Conservation (phyloP, 2,888 invertebrate genomes). For the Sesia bembeciformis region DNA sequence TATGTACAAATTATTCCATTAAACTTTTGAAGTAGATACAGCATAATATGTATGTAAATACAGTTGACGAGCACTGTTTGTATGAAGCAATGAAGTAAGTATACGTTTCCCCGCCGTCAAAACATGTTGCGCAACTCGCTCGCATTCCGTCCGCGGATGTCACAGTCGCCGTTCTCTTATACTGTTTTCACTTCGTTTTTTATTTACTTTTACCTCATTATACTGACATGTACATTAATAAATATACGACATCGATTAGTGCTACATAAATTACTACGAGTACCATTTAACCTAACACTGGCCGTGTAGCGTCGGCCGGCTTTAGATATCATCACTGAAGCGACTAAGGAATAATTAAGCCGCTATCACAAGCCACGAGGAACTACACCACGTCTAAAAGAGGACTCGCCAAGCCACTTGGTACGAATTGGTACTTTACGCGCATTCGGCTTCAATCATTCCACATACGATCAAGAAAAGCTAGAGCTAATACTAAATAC, state of each 20-base stretch:
- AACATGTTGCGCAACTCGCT: slow-evolving; percentile 56
- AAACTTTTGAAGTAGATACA: not conserved
- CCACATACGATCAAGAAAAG: too few species aligned
- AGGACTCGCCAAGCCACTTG: too few species aligned
- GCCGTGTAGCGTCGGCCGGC: too few species aligned
- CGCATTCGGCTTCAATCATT: too few species aligned
- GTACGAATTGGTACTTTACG: too few species aligned
- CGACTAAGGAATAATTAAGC: too few species aligned
- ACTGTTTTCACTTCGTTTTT: slow-evolving; percentile 16
- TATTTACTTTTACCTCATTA: not conserved
- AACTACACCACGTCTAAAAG: too few species aligned
- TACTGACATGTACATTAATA: not conserved
- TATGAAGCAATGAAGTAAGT: slow-evolving; percentile 8
- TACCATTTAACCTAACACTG: not conserved
- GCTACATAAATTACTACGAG: not conserved
- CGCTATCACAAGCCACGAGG: too few species aligned
- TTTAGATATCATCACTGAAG: too few species aligned
- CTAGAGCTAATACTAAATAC: too few species aligned
- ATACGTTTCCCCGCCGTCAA: slow-evolving; percentile 35
- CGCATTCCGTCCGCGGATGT: slow-evolving; percentile 42
- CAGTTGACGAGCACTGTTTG: not conserved
- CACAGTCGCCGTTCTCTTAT: slow-evolving; percentile 22
- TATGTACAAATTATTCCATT: too few species aligned
- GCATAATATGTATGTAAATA: not conserved
- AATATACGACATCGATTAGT: not conserved